Evolutionary conservation across 2,797 vertebrate species (phyloP).

Genomic region (Pangasius larnaudii): DNA sequence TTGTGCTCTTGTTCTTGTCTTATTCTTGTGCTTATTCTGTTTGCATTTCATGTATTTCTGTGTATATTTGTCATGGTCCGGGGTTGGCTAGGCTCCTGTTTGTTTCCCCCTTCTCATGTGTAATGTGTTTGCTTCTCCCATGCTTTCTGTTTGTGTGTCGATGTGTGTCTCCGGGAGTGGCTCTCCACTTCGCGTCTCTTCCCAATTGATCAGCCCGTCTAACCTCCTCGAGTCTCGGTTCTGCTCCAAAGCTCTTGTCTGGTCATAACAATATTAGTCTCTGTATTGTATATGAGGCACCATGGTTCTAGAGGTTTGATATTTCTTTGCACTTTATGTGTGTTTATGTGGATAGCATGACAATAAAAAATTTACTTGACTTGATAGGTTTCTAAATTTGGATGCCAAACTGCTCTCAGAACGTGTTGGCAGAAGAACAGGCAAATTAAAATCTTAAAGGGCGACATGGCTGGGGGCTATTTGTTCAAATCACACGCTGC

Average conservation of each 20-base stretch:
- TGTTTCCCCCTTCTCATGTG: too few species aligned
- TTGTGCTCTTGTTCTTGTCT: background rate
- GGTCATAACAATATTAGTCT: too few species aligned
- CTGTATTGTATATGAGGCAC: background rate
- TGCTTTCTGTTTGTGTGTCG: too few species aligned
- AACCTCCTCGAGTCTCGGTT: too few species aligned
- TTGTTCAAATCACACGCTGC: constrained; percentile 38
- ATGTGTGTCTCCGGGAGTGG: too few species aligned
- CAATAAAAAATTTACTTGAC: background rate
- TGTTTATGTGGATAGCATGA: background rate
- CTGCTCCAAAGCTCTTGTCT: too few species aligned
- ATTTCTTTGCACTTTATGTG: background rate
- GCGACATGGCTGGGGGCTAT: constrained; percentile 11
- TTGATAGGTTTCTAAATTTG: constrained; percentile 9
- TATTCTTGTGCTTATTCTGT: background rate
- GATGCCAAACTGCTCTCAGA: constrained; percentile 19
- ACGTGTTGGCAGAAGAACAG: constrained; percentile 39
- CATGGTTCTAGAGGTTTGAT: background rate
- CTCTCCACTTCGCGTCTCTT: too few species aligned
- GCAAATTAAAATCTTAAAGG: constrained; percentile 12
- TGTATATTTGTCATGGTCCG: background rate
- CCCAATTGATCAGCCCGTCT: too few species aligned
- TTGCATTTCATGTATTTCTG: background rate
- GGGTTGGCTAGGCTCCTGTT: too few species aligned
- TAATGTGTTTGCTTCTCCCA: too few species aligned